These are phyloP conservation scores for Arothron firmamentum DNA, from an alignment of 2,113 vertebrate genomes.

Conservation along the genomic window DNA sequence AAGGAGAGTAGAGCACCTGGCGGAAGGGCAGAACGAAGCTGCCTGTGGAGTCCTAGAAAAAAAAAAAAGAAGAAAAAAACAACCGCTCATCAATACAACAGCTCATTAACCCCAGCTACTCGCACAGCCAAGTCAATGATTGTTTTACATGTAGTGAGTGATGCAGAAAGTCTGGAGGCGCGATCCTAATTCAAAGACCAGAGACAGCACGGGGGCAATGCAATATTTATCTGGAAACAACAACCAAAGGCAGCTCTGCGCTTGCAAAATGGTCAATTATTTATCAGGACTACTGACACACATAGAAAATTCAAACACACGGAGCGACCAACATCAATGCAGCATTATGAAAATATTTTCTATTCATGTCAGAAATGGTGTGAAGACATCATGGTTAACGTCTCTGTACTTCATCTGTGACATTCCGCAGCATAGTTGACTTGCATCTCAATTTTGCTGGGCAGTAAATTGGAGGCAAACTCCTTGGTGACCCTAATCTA, in stretches of 20 bases:
- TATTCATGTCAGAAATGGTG: not conserved
- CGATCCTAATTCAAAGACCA: not conserved
- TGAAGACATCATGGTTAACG: not conserved
- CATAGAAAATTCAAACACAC: not conserved
- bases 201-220: not conserved
- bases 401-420: too few relatives aligned
- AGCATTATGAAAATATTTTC: not conserved
- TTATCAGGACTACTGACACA: not conserved
- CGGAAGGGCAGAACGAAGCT: constrained; percentile 95
- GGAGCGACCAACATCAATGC: not conserved
- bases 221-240: not conserved
- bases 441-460: not conserved
- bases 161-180: not conserved
- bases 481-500: not conserved
- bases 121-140: too few relatives aligned
- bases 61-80: not conserved
- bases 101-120: too few relatives aligned
- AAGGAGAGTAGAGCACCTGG: constrained; percentile 94
- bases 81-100: not conserved
- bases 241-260: not conserved
- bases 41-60: constrained; percentile 87
- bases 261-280: not conserved
- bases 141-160: not conserved
- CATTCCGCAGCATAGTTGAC: too few relatives aligned
- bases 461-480: not conserved